Evolutionary conservation across 2,888 invertebrate species (phyloP), one percentile per base, ranked within the genome.

Genomic region (Apodemia mormo): DNA sequence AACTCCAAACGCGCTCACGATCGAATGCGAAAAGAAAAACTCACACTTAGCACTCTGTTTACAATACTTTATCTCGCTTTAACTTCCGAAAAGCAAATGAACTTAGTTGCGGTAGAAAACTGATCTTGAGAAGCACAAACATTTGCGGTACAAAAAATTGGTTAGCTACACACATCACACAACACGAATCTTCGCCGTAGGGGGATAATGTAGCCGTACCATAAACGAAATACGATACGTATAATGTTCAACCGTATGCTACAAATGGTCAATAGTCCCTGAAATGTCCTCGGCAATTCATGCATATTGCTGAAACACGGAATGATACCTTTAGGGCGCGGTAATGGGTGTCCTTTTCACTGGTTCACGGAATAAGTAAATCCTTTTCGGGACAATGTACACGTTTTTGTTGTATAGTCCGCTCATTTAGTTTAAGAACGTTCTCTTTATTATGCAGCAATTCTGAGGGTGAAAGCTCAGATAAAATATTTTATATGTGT

Each of bases 301-400:
- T 58, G 22, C 56, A 58, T 58, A 58, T 58, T 58, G 29, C 56
- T 29, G 10, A 29, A 58, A 58, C 30, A 29, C 29, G 56, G 3
- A 10, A 58, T 29, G 29, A 29, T 58, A 45, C 29, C 56, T 58
- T 58, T 58, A 58, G 22, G 45, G 56, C 8, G 56, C 56, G 22
- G 29, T 58, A 58, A 58, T 58, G 29, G 29, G 40, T 40, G 56
- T 58, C 56, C 56, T 30, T 58, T 58, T 58, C 29, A 10, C 56
- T 29, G 29, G 9, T 58, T 58, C 56, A 58, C 29, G 10, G 29
- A 58, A 58, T 58, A 58, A 58, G 56, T 58, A 58, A 58, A 58
- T 58, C 56, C 56, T 58, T 58, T 58, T 58, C 5, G 56, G 56
- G 29, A 58, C 29, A 58, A 58, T 58, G 33, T 58, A 30, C 29